Conservation (phyloP, 2,797 vertebrate species). For the Parauchenoglanis ngamensis region DNA sequence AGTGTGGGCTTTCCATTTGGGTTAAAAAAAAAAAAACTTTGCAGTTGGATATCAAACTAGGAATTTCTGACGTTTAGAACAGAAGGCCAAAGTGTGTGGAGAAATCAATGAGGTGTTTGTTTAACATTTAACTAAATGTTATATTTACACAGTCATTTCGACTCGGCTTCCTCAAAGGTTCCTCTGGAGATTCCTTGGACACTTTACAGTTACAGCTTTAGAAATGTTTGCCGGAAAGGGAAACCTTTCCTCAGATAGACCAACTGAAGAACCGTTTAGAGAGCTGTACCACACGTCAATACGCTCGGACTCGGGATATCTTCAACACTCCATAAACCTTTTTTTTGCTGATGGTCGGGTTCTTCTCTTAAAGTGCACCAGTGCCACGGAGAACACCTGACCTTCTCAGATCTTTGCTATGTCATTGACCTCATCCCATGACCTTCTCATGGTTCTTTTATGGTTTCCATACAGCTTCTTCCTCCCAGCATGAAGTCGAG, state of each 20-base stretch:
- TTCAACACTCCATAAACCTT: neutral
- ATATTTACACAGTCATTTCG: constrained; percentile 31
- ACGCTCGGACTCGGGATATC: neutral
- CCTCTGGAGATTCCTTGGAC: constrained; percentile 10
- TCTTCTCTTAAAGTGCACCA: neutral
- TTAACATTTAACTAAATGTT: constrained; percentile 18
- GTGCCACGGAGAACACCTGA: neutral
- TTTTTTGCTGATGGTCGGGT: neutral
- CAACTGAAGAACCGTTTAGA: neutral
- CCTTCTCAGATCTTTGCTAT: neutral
- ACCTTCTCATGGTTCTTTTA: constrained; percentile 50
- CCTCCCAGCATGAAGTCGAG: constrained; percentile 42
- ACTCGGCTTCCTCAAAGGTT: constrained; percentile 8
- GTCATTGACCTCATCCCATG: neutral
- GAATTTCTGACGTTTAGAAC: constrained; percentile 9
- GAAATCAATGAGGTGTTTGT: constrained; percentile 32
- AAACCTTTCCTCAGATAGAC: neutral
- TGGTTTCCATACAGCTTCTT: constrained; percentile 49
- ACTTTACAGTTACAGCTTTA: neutral
- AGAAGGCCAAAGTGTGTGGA: constrained; percentile 14
- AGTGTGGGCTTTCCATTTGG: constrained; percentile 15
- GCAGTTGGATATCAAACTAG: constrained; percentile 8
- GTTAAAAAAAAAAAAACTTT: constrained; percentile 6
- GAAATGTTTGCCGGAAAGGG: neutral
- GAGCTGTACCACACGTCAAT: neutral